Conservation (phyloP, 2,888 invertebrate genomes). For the Drosophila buzzatii region DNA sequence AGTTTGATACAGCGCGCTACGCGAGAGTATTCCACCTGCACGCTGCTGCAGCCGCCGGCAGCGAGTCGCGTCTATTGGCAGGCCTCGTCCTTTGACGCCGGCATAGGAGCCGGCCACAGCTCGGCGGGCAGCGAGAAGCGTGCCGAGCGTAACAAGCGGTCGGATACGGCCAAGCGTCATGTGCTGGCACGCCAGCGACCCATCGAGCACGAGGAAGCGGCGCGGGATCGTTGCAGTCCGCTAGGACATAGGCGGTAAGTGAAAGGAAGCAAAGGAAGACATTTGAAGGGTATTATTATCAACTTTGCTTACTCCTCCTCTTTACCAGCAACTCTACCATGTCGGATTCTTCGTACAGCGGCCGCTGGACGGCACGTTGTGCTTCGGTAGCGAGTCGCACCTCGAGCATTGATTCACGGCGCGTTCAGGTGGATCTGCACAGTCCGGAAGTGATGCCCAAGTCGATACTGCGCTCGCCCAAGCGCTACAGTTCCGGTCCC, state of each 20-base stretch:
- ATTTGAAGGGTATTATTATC: too few species aligned
- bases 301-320: neutral
- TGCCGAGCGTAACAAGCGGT: conserved; percentile 87
- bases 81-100: conserved; percentile 92
- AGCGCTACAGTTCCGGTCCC: conserved; percentile 82
- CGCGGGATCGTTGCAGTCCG: conserved; percentile 70
- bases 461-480: conserved; percentile 82
- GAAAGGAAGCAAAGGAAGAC: too few species aligned
- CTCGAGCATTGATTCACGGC: conserved; percentile 84
- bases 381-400: conserved; percentile 83
- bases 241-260: conserved; percentile 81
- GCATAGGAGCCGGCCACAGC: conserved; percentile 26
- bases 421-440: conserved; percentile 84
- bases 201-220: conserved; percentile 89
- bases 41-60: conserved; percentile 88
- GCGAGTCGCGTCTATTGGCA: conserved; percentile 88
- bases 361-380: conserved; percentile 83
- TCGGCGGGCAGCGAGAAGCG: conserved; percentile 74
- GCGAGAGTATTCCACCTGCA: conserved; percentile 82
- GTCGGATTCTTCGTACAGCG: conserved; percentile 84
- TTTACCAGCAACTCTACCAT: conserved; percentile 82
- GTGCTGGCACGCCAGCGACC: conserved; percentile 91
- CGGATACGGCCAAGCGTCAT: conserved; percentile 90
- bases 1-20: conserved; percentile 83
- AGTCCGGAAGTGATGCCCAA: conserved; percentile 84